phyloP scores from a whole-genome alignment of 2,888 invertebrate species.

The Ectropis crepuscularia region DNA sequence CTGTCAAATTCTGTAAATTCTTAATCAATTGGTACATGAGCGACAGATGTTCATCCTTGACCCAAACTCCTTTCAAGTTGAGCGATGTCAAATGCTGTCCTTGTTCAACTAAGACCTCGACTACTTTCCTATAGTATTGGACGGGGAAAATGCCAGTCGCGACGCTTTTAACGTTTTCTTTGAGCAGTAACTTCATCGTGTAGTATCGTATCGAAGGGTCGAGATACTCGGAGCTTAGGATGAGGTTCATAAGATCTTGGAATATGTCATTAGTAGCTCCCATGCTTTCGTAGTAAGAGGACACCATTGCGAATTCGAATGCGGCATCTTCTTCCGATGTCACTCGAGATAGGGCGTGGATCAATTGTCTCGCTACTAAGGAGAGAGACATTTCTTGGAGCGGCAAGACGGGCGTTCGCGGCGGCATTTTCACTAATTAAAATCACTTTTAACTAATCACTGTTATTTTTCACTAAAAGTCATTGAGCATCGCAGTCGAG shows the following conservation, averaged over 20 bases:
- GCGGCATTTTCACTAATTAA: constrained; percentile 83
- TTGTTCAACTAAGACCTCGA: constrained; percentile 86
- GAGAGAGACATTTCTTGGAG: constrained; percentile 86
- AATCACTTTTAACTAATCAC: constrained; percentile 57
- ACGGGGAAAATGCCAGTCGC: constrained; percentile 89
- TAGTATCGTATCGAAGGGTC: constrained; percentile 88
- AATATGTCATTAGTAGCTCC: constrained; percentile 88
- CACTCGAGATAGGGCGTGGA: constrained; percentile 86
- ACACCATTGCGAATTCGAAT: constrained; percentile 85
- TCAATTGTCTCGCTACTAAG: constrained; percentile 85
- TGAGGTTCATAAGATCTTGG: constrained; percentile 87
- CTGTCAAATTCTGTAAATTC: constrained; percentile 85
- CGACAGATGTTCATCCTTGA: constrained; percentile 87
- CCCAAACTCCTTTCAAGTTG: constrained; percentile 90
- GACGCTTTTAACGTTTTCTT: constrained; percentile 87
- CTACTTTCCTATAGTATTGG: constrained; percentile 88
- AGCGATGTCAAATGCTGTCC: constrained; percentile 86
- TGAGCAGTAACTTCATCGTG: constrained; percentile 86
- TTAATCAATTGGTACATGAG: constrained; percentile 86
- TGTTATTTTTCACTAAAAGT: constrained; percentile 48
- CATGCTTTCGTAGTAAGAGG: constrained; percentile 84
- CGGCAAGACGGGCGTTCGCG: constrained; percentile 85
- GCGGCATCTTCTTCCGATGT: constrained; percentile 85
- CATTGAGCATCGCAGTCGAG: constrained; percentile 69
- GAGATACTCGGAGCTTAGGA: constrained; percentile 87